Evolutionary conservation across 2,888 invertebrate genomes (phyloP).

Genomic region (Athalia cordata): DNA sequence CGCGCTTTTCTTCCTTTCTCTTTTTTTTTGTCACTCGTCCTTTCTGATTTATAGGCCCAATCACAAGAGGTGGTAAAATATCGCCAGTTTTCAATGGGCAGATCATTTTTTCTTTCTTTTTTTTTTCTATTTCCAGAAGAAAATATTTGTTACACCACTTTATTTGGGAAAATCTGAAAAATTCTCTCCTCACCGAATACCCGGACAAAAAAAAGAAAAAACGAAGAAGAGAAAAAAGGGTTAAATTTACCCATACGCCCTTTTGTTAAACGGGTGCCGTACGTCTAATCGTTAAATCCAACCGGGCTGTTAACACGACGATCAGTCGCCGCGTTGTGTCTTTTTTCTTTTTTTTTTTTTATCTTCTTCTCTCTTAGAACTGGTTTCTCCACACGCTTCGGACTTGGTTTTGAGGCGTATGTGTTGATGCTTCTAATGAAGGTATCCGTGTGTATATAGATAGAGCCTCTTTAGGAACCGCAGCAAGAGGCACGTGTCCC

Average conservation of each 20-base stretch:
- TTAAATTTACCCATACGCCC: too few species aligned
- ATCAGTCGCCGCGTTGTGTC: too few species aligned
- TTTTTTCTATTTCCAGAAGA: not conserved
- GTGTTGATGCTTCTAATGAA: too few species aligned
- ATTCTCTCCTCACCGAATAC: too few species aligned
- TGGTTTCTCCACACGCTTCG: not conserved
- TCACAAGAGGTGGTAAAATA: not conserved
- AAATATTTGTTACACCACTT: not conserved
- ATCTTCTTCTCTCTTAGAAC: too few species aligned
- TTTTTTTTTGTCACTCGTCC: conserved; percentile 3
- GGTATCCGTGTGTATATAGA: not conserved
- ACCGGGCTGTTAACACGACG: not conserved
- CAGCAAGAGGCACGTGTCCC: conserved; percentile 18
- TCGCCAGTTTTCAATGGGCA: not conserved
- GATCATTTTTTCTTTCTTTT: conserved; percentile 20
- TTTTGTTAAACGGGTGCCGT: not conserved
- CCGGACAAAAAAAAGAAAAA: too few species aligned
- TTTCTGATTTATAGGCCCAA: conserved; percentile 61
- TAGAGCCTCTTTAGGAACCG: not conserved
- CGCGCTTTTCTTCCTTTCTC: not conserved
- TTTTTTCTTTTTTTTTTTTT: too few species aligned
- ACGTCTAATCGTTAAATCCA: not conserved
- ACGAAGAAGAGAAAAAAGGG: too few species aligned
- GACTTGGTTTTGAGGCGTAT: too few species aligned
- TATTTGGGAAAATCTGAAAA: too few species aligned